A percentile compares a stretch with the other conserved stretches of the same genome.
Conservation (phyloP, 2,888 invertebrate species). For the Rotaria macrura region DNA sequence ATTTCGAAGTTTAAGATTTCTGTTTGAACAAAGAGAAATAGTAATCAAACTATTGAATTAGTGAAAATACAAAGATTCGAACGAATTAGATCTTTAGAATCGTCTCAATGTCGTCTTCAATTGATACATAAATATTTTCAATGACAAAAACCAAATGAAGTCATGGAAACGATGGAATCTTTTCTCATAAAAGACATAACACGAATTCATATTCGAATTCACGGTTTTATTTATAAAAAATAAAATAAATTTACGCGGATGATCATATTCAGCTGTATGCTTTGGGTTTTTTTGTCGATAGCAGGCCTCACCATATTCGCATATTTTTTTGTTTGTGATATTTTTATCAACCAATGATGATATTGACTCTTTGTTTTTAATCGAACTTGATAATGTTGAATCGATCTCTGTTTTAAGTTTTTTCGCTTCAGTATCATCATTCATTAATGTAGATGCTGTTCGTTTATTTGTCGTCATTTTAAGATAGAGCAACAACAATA, state of each 20-base stretch:
- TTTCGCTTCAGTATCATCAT: background rate
- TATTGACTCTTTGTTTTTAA: background rate
- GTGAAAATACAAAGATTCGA: too few relatives aligned
- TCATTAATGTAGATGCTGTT: background rate
- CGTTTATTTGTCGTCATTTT: background rate
- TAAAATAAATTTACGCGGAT: background rate
- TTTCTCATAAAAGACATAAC: background rate
- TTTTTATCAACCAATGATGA: background rate
- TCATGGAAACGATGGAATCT: too few relatives aligned
- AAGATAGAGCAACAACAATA: background rate
- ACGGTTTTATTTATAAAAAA: background rate
- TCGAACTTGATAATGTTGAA: background rate
- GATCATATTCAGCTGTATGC: conserved; percentile 6
- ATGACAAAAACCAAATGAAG: too few relatives aligned
- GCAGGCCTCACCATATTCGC: background rate
- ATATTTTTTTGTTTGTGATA: background rate
- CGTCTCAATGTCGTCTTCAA: too few relatives aligned
- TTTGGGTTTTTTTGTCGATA: conserved; percentile 1
- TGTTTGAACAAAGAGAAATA: too few relatives aligned
- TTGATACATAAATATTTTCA: too few relatives aligned
- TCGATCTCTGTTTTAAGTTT: background rate
- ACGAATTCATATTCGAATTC: too few relatives aligned
- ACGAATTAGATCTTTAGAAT: too few relatives aligned
- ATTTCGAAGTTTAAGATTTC: too few relatives aligned
- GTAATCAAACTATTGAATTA: too few relatives aligned